A percentile compares a stretch with the other conserved stretches of the same genome.
Evolutionary conservation across 2,113 vertebrate species (phyloP).

Genomic region (Morphnarchus princeps): DNA sequence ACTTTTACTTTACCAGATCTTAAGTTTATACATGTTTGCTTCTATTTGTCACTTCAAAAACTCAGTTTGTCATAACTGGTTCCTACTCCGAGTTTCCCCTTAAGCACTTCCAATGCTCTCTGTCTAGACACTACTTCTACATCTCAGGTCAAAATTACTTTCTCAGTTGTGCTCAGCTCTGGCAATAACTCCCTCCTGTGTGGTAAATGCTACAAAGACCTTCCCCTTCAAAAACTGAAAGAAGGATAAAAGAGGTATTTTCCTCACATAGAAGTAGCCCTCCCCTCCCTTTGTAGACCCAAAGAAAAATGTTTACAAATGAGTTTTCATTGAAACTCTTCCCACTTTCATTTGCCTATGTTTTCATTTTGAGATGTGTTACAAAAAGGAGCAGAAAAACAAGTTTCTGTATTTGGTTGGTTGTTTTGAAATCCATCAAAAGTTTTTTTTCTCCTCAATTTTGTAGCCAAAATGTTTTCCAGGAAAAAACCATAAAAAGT

Average conservation of each 20-base stretch:
- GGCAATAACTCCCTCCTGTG: conserved; percentile 9
- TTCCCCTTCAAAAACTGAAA: neutral
- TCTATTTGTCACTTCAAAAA: conserved; percentile 51
- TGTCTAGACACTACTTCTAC: conserved; percentile 43
- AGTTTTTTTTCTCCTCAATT: neutral
- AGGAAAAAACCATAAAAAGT: neutral
- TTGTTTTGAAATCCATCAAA: neutral
- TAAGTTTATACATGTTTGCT: neutral
- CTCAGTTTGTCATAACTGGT: conserved; percentile 43
- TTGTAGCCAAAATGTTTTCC: neutral
- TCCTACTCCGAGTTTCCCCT: conserved; percentile 30
- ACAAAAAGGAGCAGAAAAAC: conserved; percentile 8
- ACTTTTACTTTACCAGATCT: neutral
- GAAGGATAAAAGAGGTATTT: neutral
- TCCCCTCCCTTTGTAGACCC: neutral
- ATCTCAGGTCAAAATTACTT: conserved; percentile 10
- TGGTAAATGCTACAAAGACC: conserved; percentile 3
- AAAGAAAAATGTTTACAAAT: neutral
- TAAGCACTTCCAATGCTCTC: conserved; percentile 14
- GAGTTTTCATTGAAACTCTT: neutral
- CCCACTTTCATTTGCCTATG: neutral
- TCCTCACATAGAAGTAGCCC: neutral
- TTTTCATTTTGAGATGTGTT: neutral
- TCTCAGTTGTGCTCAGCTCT: conserved; percentile 2
- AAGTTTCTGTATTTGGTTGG: neutral